Conservation (phyloP, 2,888 invertebrate species). For the Eupithecia inturbata region DNA sequence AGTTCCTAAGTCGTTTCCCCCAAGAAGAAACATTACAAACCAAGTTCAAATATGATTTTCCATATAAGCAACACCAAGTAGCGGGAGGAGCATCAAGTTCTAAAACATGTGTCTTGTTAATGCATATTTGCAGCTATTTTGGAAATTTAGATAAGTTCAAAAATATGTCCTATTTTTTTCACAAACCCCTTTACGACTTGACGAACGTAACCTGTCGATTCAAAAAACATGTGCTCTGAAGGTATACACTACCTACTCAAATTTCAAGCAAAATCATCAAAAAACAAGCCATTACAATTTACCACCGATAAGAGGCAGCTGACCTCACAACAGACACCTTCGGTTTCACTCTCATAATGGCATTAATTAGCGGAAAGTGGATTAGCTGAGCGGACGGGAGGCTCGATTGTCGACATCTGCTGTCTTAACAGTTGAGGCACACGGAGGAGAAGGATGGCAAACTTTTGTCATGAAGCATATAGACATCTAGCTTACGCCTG, state of each 20-base stretch:
- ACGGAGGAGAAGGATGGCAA: conserved; percentile 12
- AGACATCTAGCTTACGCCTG: too few relatives aligned
- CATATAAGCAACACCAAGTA: too few relatives aligned
- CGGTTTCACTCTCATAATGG: conserved; percentile 62
- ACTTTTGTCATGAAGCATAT: neutral
- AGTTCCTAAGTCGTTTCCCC: too few relatives aligned
- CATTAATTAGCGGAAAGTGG: conserved; percentile 73
- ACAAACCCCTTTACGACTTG: too few relatives aligned
- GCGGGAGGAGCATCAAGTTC: too few relatives aligned
- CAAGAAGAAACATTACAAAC: too few relatives aligned
- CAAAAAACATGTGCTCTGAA: neutral
- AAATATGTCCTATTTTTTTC: too few relatives aligned
- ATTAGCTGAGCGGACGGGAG: conserved; percentile 66
- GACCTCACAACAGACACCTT: conserved; percentile 52
- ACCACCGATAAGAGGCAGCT: conserved; percentile 19
- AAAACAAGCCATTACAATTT: conserved; percentile 1
- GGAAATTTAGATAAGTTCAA: too few relatives aligned
- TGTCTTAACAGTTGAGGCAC: conserved; percentile 50
- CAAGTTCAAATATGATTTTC: too few relatives aligned
- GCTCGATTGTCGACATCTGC: conserved; percentile 71
- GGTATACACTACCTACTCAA: neutral
- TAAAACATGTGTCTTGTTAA: too few relatives aligned
- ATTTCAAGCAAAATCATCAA: conserved; percentile 6
- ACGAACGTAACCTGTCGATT: too few relatives aligned
- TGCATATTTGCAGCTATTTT: too few relatives aligned